A percentile compares a stretch with the other conserved stretches of the same genome.
phyloP scores from a whole-genome alignment of 2,113 vertebrate species.

The Ibidorhyncha struthersii region DNA sequence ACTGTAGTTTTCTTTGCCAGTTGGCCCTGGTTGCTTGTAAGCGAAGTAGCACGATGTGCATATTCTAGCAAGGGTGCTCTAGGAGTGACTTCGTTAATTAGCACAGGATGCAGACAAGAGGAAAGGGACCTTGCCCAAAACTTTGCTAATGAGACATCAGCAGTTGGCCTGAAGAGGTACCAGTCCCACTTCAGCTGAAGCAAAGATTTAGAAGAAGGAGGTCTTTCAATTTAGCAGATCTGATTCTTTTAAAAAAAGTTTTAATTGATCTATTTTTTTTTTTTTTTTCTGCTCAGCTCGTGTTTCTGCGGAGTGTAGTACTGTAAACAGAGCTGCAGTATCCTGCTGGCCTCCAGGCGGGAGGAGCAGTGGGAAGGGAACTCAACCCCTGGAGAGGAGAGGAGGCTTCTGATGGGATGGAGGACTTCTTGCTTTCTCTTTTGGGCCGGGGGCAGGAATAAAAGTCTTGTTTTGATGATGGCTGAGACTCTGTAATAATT shows the following conservation, averaged over 20 bases:
- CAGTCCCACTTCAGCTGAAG: neutral
- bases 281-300: neutral
- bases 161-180: neutral
- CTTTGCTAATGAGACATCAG: neutral
- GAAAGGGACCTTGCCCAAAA: no score
- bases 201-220: neutral
- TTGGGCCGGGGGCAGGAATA: accelerated
- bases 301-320: neutral
- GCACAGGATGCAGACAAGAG: neutral
- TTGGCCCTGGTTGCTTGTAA: neutral
- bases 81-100: neutral
- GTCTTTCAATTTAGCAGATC: neutral
- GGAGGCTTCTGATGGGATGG: accelerated
- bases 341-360: neutral
- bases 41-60: accelerated
- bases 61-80: neutral
- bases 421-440: neutral
- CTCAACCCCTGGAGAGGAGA: neutral
- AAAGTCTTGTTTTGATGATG: neutral
- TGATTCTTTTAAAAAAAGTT: neutral
- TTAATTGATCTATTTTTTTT: neutral
- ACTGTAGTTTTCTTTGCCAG: neutral
- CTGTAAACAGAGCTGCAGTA: neutral
- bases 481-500: neutral
- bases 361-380: neutral